Conservation (phyloP, 23 tunicate genomes). For the Halocynthia roretzi region DNA sequence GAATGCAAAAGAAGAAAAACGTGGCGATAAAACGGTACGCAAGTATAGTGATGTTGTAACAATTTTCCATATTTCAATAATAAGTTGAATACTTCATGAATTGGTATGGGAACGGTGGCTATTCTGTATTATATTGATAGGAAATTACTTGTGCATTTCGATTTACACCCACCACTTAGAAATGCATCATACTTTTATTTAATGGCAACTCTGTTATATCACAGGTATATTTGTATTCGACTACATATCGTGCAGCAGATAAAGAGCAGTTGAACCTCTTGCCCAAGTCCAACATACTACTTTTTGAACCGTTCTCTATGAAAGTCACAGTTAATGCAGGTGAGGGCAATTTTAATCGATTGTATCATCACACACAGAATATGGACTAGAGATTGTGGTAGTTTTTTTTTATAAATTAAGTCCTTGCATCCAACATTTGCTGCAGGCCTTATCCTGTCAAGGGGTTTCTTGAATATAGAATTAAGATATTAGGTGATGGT, state of each 20-base stretch:
- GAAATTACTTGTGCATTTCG: too few species aligned
- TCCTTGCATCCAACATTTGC: neutral
- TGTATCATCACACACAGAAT: too few species aligned
- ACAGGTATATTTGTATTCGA: conserved; percentile 23
- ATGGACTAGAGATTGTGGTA: neutral
- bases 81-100: too few species aligned
- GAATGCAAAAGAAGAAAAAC: too few species aligned
- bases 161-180: too few species aligned
- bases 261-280: conserved; percentile 47
- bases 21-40: too few species aligned
- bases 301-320: conserved; percentile 52
- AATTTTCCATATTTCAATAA: too few species aligned
- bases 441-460: neutral
- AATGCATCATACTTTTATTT: too few species aligned
- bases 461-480: neutral
- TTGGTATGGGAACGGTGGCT: too few species aligned
- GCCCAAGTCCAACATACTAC: conserved; percentile 39
- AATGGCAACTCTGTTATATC: neutral
- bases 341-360: neutral
- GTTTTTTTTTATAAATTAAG: neutral
- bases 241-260: conserved; percentile 54
- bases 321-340: conserved; percentile 57
- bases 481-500: neutral
- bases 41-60: too few species aligned
- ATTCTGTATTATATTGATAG: too few species aligned